Conservation (phyloP, 2,888 invertebrate genomes). For the Eremobia ochroleuca region DNA sequence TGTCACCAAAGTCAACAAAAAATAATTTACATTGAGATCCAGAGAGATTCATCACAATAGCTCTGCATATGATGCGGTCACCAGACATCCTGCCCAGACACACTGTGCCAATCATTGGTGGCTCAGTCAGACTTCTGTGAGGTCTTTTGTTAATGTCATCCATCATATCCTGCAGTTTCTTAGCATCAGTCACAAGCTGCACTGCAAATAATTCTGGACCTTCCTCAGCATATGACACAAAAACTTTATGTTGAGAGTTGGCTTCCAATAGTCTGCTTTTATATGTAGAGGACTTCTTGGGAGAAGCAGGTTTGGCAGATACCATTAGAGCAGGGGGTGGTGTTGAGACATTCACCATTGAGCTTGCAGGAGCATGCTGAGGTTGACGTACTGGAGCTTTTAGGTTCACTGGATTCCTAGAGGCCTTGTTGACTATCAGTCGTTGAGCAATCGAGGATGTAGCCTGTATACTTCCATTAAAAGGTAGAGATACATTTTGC, state of each 20-base stretch:
- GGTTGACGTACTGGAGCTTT: conserved; percentile 83
- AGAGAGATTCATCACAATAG: conserved; percentile 94
- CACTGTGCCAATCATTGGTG: conserved; percentile 94
- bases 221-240: conserved; percentile 95
- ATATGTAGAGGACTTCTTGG: conserved; percentile 89
- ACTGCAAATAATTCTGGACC: conserved; percentile 95
- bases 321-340: conserved; percentile 66
- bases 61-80: conserved; percentile 93
- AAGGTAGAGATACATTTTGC: conserved; percentile 81
- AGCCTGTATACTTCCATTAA: conserved; percentile 79
- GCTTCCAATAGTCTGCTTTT: conserved; percentile 88
- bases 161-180: conserved; percentile 93
- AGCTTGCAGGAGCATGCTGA: conserved; percentile 71
- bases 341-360: conserved; percentile 53
- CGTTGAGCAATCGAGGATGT: conserved; percentile 83
- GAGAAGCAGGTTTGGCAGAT: conserved; percentile 76
- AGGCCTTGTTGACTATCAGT: conserved; percentile 79
- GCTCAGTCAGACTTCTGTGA: conserved; percentile 92
- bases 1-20: conserved; percentile 96
- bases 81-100: conserved; percentile 94
- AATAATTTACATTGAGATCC: conserved; percentile 94
- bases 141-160: conserved; percentile 92
- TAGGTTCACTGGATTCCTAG: conserved; percentile 82
- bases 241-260: conserved; percentile 92
- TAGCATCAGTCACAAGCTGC: conserved; percentile 92